Conservation (phyloP, 2,113 vertebrate genomes). For the Riparia riparia region DNA sequence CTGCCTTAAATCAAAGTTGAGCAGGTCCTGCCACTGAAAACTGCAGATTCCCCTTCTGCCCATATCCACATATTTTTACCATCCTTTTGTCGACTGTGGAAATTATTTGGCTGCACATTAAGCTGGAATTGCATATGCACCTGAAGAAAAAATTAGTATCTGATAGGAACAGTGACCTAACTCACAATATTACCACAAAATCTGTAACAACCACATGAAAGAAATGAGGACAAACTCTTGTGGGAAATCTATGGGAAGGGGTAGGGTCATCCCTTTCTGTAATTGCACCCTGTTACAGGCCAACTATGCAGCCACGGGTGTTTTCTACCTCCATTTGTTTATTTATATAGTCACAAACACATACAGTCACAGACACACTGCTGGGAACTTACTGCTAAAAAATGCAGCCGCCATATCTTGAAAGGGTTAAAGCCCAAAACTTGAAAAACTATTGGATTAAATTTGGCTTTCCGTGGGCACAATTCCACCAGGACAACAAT, state of each 20-base stretch:
- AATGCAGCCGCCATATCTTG: not conserved
- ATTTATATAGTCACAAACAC: not conserved
- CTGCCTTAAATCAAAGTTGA: not conserved
- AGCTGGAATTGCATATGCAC: not conserved
- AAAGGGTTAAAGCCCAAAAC: not conserved
- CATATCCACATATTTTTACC: not conserved
- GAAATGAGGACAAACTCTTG: not conserved
- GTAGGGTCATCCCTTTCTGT: not conserved
- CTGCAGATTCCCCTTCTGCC: not conserved
- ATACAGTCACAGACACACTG: not conserved
- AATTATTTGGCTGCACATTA: not conserved
- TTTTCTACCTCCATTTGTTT: not conserved
- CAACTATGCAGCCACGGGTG: not conserved
- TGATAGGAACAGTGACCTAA: not conserved
- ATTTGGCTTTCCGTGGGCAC: not conserved
- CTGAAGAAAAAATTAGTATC: not conserved
- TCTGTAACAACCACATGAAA: not conserved
- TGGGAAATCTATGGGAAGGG: not conserved
- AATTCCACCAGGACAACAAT: not conserved
- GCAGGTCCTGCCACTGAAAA: not conserved
- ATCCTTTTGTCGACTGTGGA: not conserved
- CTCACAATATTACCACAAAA: not conserved
- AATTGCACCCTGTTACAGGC: not conserved
- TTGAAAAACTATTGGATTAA: not conserved
- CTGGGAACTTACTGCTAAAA: not conserved